Conservation (phyloP, 1,140 invertebrate genomes). For the Trichonephila inaurata region DNA sequence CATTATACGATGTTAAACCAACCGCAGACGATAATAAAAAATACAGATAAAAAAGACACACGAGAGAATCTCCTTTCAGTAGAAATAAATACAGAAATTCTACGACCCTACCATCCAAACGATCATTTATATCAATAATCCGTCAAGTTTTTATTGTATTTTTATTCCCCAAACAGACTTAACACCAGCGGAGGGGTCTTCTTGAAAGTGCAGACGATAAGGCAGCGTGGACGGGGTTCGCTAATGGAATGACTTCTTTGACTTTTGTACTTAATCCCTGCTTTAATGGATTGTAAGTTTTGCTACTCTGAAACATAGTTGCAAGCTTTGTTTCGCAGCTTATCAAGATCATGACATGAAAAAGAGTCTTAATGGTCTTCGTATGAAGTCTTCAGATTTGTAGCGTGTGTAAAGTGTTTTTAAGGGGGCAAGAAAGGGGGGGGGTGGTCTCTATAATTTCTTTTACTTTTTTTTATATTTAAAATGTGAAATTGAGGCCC, state of each 20-base stretch:
- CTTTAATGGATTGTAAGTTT: constrained; percentile 5
- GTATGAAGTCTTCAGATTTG: background rate
- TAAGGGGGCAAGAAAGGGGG: too few species aligned
- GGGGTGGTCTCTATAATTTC: background rate
- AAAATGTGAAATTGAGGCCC: background rate
- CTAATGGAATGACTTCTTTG: too few species aligned
- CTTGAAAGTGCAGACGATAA: background rate
- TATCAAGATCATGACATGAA: constrained; percentile 20
- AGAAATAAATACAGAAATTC: background rate
- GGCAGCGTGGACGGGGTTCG: background rate
- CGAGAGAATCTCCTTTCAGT: background rate
- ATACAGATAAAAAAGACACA: background rate
- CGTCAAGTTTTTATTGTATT: background rate
- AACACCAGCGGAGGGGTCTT: background rate
- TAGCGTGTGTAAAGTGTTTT: background rate
- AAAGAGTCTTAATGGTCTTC: background rate
- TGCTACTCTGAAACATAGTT: constrained; percentile 1
- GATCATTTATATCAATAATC: constrained; percentile 13
- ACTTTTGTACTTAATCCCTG: background rate
- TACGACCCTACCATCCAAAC: background rate
- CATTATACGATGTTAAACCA: background rate
- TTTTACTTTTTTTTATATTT: background rate
- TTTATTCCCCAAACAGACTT: background rate
- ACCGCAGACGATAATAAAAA: background rate
- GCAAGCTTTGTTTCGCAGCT: background rate